Percentiles rank a stretch among this genome's conserved stretches.
phyloP scores from a whole-genome alignment of 2,113 vertebrate species.

The Callithrix jacchus region DNA sequence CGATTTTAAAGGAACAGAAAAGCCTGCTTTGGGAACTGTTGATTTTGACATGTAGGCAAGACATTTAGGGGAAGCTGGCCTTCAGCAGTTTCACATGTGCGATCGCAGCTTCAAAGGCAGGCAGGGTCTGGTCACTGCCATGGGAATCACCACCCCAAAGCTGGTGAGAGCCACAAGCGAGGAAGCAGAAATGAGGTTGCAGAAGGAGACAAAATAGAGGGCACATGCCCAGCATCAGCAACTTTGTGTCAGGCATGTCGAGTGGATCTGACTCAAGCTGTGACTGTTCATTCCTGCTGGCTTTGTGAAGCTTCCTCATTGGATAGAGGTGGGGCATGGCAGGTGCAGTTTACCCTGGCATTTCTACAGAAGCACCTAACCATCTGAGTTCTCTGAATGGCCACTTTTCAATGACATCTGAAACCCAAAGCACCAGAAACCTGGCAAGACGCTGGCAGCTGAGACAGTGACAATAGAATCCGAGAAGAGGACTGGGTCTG shows the following conservation, averaged over 20 bases:
- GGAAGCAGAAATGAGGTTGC: neutral
- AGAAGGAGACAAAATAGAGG: neutral
- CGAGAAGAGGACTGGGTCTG: rapidly evolving
- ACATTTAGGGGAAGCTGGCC: neutral
- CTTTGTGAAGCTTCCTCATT: neutral
- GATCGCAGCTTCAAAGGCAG: neutral
- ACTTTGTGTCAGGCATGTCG: neutral
- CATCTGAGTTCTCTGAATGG: neutral
- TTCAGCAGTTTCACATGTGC: neutral
- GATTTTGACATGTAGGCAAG: neutral
- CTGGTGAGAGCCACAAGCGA: neutral
- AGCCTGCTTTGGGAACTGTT: neutral
- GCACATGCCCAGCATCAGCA: too few species aligned
- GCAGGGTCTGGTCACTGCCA: too few species aligned
- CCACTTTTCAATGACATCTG: neutral
- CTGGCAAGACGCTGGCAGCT: neutral
- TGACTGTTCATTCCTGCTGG: neutral
- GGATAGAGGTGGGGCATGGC: too few species aligned
- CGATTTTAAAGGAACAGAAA: neutral
- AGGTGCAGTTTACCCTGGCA: neutral
- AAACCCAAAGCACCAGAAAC: neutral
- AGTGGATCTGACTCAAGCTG: neutral
- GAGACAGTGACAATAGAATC: neutral
- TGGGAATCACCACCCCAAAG: too few species aligned
- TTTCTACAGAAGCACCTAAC: neutral